Percentiles rank a stretch among this genome's conserved stretches.
These are phyloP conservation scores for Eupelmus urozonus DNA, from an alignment of 2,888 invertebrate species.

Conservation along the genomic window DNA sequence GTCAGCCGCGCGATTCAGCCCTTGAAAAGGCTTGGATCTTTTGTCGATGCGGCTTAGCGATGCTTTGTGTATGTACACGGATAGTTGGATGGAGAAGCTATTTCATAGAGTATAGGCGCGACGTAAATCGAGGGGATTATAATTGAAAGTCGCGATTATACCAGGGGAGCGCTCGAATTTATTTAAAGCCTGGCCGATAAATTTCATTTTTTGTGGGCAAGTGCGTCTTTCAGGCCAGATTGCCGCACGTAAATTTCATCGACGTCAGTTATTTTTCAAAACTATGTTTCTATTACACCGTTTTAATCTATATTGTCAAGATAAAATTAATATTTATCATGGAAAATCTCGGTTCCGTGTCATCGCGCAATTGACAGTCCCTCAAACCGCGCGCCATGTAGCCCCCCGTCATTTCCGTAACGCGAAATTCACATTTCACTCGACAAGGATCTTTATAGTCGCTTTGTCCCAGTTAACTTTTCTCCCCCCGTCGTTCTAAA, in stretches of 20 bases:
- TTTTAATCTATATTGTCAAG: neutral
- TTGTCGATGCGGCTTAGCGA: neutral
- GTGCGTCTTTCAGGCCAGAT: no score
- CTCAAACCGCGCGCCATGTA: no score
- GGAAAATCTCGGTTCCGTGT: no score
- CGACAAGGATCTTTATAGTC: conserved; percentile 41
- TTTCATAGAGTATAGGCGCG: no score
- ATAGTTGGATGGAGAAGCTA: neutral
- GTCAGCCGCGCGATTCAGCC: neutral
- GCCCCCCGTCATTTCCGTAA: neutral
- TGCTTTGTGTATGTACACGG: neutral
- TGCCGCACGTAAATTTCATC: no score
- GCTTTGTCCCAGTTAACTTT: conserved; percentile 36
- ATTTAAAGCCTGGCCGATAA: no score
- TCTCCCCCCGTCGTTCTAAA: neutral
- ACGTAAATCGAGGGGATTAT: neutral
- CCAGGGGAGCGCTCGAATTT: no score
- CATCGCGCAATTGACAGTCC: no score
- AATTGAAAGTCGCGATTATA: neutral
- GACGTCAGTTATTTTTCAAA: no score
- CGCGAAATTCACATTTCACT: conserved; percentile 2
- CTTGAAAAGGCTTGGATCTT: no score
- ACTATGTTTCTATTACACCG: neutral
- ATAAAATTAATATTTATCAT: no score
- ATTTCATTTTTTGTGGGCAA: no score